Base-by-base conservation (phyloP, 2,888 invertebrate genomes). In the Steinernema hermaphroditum region DNA sequence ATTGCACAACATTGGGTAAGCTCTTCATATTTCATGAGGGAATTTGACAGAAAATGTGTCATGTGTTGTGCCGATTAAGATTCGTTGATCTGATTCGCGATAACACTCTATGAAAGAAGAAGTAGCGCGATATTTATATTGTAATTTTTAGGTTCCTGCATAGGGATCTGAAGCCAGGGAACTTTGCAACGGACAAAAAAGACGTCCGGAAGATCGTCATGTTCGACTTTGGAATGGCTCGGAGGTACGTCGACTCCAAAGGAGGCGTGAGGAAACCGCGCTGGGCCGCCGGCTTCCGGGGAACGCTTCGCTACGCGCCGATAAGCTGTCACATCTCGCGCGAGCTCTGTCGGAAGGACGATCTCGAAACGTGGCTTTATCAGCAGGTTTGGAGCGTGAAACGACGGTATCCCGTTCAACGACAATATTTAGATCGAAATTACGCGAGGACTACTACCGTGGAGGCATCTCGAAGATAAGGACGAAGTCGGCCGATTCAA, bases 291-390 rank as follows among this genome's bases (percentile, higher is more conserved):
- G 78, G 79, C 6, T 79, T 79, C 69, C 68, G 79, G 2, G 79
- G 79, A 9, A 79, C 79, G 0, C 72, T 78, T 14, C 73, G 75
- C 24, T 78, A 74, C 68, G 76, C 76, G 24, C 62, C 62, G 1
- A 29, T 74, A 22, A 71, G 69, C 43, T 74, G 77, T 57, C 81
- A 83, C 74, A 73, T 80, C 37, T 74, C 73, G 49, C 71, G 79
- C 19, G 83, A 83, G 27, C 74, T 77, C 29, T 72, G 78, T 37
- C 72, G 83, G 34, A 82, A 82, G 57, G 83, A 83, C 69, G 83
- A 83, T 57, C 75, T 83, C 71, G 82, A 83, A 72, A 76, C 80
- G 27, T 78, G 80, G 78, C 70, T 81, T 12, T 83, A 83, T 57
- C 72, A 74, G 74, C 77, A 76, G 62, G 62, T 62, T n/a, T n/a